A percentile compares a stretch with the other conserved stretches of the same genome.
Evolutionary conservation across 2,888 invertebrate genomes (phyloP).

Genomic region (Sarcophaga caerulescens): DNA sequence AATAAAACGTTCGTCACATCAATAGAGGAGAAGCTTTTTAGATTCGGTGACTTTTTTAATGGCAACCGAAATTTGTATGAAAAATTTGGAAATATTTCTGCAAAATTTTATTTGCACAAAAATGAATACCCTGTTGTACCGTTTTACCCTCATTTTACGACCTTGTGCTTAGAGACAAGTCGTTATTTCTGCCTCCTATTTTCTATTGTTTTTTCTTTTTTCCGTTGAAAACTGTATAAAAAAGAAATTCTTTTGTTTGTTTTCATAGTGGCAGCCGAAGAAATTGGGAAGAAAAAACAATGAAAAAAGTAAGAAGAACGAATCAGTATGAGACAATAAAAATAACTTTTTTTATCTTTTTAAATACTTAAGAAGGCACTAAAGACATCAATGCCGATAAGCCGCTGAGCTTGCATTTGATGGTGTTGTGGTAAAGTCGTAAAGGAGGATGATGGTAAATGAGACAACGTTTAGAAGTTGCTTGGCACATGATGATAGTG

Average conservation of each 20-base stretch:
- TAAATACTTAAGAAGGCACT: slow-evolving; percentile 54
- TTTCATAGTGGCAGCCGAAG: background rate
- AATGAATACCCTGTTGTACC: background rate
- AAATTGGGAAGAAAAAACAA: background rate
- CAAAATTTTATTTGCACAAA: too few species aligned
- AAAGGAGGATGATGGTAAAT: background rate
- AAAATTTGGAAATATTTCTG: too few species aligned
- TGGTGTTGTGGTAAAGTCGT: background rate
- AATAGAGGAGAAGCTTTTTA: too few species aligned
- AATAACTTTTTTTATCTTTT: slow-evolving; percentile 42
- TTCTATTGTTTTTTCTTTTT: too few species aligned
- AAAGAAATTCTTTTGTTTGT: background rate
- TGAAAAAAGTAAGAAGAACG: background rate
- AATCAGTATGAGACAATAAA: slow-evolving; percentile 45
- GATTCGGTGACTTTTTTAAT: too few species aligned
- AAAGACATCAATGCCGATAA: slow-evolving; percentile 43
- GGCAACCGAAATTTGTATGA: too few species aligned
- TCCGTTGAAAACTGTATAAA: background rate
- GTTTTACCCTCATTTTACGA: background rate
- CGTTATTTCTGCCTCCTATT: background rate
- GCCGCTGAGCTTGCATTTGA: slow-evolving; percentile 31
- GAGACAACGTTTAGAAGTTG: background rate
- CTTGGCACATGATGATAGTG: background rate
- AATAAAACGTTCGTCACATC: too few species aligned
- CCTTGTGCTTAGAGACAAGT: background rate